These are phyloP conservation scores for Drosophila heteroneura DNA, from an alignment of 2,888 invertebrate species.

Conservation along the genomic window DNA sequence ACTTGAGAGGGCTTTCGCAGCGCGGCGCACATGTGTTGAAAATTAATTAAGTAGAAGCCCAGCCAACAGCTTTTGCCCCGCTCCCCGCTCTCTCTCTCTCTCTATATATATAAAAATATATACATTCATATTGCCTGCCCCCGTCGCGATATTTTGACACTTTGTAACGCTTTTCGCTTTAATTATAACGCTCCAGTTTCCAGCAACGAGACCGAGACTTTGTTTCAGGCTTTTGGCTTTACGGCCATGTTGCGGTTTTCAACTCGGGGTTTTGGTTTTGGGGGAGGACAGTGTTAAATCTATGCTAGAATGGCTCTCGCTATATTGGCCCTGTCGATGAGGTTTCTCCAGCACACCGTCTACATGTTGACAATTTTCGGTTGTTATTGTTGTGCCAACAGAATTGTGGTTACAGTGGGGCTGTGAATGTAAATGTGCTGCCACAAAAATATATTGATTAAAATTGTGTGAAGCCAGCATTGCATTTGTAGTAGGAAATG, in stretches of 20 bases:
- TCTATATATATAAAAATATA: neutral
- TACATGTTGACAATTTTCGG: slow-evolving; percentile 31
- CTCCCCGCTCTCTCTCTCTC: neutral
- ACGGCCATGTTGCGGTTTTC: slow-evolving; percentile 32
- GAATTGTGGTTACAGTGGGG: slow-evolving; percentile 23
- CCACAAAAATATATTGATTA: slow-evolving; percentile 10
- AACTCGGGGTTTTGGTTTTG: slow-evolving; percentile 22
- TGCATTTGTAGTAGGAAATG: neutral
- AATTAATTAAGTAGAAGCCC: slow-evolving; percentile 68
- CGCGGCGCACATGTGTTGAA: slow-evolving; percentile 47
- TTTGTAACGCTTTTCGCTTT: slow-evolving; percentile 59
- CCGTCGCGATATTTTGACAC: slow-evolving; percentile 63
- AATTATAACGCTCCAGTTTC: slow-evolving; percentile 55
- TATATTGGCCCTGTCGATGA: slow-evolving; percentile 52
- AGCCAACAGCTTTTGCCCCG: slow-evolving; percentile 15
- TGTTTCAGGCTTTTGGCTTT: slow-evolving; percentile 23
- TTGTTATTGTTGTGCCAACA: slow-evolving; percentile 20
- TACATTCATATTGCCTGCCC: slow-evolving; percentile 8
- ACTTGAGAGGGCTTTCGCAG: slow-evolving; percentile 10
- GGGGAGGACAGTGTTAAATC: slow-evolving; percentile 24
- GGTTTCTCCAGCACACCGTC: slow-evolving; percentile 8
- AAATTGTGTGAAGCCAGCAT: neutral
- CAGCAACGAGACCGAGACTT: slow-evolving; percentile 2
- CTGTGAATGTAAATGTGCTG: neutral
- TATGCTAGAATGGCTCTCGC: slow-evolving; percentile 21